phyloP scores from a whole-genome alignment of 2,888 invertebrate species.

The Galerucella nymphaeae region DNA sequence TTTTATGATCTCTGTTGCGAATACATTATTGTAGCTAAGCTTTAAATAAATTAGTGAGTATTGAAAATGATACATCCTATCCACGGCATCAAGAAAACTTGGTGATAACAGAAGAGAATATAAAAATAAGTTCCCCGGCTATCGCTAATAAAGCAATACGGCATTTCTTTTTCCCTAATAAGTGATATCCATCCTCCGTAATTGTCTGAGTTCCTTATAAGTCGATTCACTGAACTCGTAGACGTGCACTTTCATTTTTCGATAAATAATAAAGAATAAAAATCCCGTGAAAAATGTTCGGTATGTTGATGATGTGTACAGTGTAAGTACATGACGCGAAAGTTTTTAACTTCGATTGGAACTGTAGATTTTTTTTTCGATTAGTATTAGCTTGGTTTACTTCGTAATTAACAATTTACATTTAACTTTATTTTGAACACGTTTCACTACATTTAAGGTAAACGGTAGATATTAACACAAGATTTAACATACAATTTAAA shows the following conservation, averaged over 20 bases:
- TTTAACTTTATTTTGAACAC: conserved; percentile 2
- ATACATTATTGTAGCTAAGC: too few species aligned
- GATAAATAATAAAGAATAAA: conserved; percentile 26
- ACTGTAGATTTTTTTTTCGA: neutral
- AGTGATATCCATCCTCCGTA: conserved; percentile 16
- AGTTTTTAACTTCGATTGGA: neutral
- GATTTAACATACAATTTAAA: neutral
- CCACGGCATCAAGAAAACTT: neutral
- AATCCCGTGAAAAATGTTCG: conserved; percentile 25
- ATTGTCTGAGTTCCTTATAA: conserved; percentile 31
- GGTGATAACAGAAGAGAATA: neutral
- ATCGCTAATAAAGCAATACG: conserved; percentile 18
- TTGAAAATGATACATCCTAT: too few species aligned
- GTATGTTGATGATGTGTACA: conserved; percentile 21
- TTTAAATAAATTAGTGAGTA: too few species aligned
- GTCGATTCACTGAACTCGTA: conserved; percentile 25
- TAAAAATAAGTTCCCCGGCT: neutral
- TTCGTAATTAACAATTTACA: neutral
- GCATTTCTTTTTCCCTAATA: conserved; percentile 19
- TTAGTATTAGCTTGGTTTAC: neutral
- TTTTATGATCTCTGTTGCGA: too few species aligned
- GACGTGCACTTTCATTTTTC: conserved; percentile 34
- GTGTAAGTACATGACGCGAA: conserved; percentile 9
- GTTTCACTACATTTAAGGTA: conserved; percentile 8
- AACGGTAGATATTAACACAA: neutral